phyloP scores from a whole-genome alignment of 1,140 invertebrate species.

The Meloidogyne chitwoodi region DNA sequence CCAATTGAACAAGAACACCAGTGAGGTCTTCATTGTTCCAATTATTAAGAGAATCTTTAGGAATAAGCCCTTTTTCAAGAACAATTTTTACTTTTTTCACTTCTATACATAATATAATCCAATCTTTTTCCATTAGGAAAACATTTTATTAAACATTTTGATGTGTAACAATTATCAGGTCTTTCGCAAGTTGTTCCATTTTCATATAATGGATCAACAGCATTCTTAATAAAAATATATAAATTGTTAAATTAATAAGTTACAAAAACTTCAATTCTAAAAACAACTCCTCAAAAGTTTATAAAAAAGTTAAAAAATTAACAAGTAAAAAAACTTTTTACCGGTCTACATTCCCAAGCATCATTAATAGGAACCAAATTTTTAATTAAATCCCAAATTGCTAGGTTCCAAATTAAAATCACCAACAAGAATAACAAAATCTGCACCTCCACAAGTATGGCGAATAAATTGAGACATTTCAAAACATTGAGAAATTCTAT shows the following conservation, averaged over 20 bases:
- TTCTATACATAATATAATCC: slow-evolving; percentile 78
- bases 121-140: slow-evolving; percentile 77
- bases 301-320: too few relatives aligned
- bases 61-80: background rate
- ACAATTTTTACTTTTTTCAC: slow-evolving; percentile 58
- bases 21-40: background rate
- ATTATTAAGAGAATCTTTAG: background rate
- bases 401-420: slow-evolving; percentile 85
- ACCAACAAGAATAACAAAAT: slow-evolving; percentile 79
- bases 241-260: too few relatives aligned
- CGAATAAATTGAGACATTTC: slow-evolving; percentile 87
- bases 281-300: too few relatives aligned
- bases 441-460: slow-evolving; percentile 70
- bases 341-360: slow-evolving; percentile 59
- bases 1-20: background rate
- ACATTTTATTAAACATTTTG: slow-evolving; percentile 62
- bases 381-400: slow-evolving; percentile 73
- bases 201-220: slow-evolving; percentile 27
- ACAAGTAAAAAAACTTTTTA: background rate
- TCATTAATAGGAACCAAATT: slow-evolving; percentile 65
- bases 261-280: too few relatives aligned
- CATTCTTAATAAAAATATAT: background rate
- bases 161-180: slow-evolving; percentile 77
- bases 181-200: slow-evolving; percentile 73
- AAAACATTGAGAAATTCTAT: slow-evolving; percentile 83